These are phyloP conservation scores for Volucella zonaria DNA, from an alignment of 2,888 invertebrate species.

Conservation along the genomic window DNA sequence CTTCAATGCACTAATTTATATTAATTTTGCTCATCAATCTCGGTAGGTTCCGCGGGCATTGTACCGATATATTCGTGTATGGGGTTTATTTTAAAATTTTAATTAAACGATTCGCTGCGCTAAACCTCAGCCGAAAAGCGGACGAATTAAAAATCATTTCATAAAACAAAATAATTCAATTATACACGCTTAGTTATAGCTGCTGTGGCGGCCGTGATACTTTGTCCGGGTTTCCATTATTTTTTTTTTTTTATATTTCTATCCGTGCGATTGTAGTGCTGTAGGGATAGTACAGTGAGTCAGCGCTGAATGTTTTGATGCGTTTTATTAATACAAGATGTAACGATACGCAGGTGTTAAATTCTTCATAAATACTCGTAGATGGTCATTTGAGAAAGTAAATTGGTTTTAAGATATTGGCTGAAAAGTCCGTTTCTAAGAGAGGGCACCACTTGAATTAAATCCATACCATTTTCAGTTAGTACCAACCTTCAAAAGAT, in stretches of 20 bases:
- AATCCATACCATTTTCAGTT: too few species aligned
- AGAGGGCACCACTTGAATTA: too few species aligned
- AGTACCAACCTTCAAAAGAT: too few species aligned
- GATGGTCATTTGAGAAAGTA: too few species aligned
- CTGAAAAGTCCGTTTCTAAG: too few species aligned
- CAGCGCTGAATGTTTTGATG: neutral
- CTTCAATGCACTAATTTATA: slow-evolving; percentile 46
- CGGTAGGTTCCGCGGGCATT: slow-evolving; percentile 21
- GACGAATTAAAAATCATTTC: slow-evolving; percentile 77
- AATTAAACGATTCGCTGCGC: slow-evolving; percentile 81
- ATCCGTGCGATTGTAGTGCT: neutral
- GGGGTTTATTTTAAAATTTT: slow-evolving; percentile 79
- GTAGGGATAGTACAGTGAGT: slow-evolving; percentile 38
- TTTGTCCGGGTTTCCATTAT: slow-evolving; percentile 36
- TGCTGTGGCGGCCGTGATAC: slow-evolving; percentile 52
- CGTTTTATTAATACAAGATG: neutral
- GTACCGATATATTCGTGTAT: neutral
- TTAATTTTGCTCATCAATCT: slow-evolving; percentile 50
- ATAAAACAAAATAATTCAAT: slow-evolving; percentile 74
- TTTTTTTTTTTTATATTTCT: slow-evolving; percentile 1
- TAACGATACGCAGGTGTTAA: too few species aligned
- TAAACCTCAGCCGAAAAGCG: slow-evolving; percentile 77
- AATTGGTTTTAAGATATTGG: too few species aligned
- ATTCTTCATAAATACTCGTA: too few species aligned
- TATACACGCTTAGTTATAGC: slow-evolving; percentile 66